A percentile compares a stretch with the other conserved stretches of the same genome.
phyloP scores from a whole-genome alignment of 2,113 vertebrate genomes.

The Phodopus roborovskii region DNA sequence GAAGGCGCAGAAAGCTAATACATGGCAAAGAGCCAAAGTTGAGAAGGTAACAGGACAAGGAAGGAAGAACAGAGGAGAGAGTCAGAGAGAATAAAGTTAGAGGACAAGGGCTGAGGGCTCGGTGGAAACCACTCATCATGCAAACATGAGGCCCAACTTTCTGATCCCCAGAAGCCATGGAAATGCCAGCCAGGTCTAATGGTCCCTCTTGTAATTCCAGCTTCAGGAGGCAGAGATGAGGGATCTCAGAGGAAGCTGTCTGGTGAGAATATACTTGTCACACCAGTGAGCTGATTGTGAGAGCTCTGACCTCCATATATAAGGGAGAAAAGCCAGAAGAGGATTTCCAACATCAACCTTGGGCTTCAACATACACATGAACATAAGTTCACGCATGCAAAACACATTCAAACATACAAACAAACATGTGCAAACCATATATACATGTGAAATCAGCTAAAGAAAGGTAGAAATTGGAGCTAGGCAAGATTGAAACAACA shows the following conservation, averaged over 20 bases:
- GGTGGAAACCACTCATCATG: accelerated
- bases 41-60: background rate
- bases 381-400: background rate
- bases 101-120: too few relatives aligned
- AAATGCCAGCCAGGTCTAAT: background rate
- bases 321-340: background rate
- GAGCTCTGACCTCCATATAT: background rate
- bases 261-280: background rate
- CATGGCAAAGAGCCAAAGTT: background rate
- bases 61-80: too few relatives aligned
- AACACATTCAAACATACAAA: background rate
- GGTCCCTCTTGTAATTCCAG: background rate
- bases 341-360: background rate
- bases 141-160: background rate
- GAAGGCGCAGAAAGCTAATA: background rate
- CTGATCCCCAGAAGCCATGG: background rate
- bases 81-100: too few relatives aligned
- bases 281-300: background rate
- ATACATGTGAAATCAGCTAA: background rate
- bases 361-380: background rate
- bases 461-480: background rate
- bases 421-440: too few relatives aligned
- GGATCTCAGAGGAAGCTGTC: background rate
- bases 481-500: background rate
- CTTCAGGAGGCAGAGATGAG: background rate